Percentiles rank a stretch among this genome's conserved stretches.
phyloP scores from a whole-genome alignment of 2,888 invertebrate species.

The Prenolepis imparis region DNA sequence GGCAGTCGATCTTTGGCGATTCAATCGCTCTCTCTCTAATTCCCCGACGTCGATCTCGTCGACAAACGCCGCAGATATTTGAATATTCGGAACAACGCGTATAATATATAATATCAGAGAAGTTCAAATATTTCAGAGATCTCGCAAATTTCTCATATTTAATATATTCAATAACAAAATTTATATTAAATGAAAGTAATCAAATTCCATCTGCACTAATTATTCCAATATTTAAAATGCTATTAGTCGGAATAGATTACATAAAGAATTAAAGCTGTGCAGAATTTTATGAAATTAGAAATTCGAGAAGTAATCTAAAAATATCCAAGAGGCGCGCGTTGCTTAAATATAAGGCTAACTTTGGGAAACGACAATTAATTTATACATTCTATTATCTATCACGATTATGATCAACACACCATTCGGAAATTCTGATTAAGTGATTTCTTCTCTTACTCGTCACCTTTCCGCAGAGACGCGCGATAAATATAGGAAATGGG shows the following conservation, averaged over 20 bases:
- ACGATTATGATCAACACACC: background rate
- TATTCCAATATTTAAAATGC: background rate
- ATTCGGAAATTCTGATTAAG: background rate
- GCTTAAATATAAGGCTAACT: background rate
- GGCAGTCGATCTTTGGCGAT: conserved; percentile 45
- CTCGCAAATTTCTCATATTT: background rate
- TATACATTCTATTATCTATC: background rate
- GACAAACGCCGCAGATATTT: background rate
- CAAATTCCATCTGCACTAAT: background rate
- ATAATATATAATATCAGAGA: background rate
- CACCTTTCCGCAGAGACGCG: conserved; percentile 16
- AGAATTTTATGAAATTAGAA: background rate
- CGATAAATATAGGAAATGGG: conserved; percentile 23
- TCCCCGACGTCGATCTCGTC: conserved; percentile 30
- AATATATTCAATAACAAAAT: background rate
- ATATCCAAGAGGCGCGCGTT: background rate
- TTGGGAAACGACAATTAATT: background rate
- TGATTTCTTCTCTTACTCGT: conserved; percentile 9
- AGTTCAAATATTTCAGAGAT: conserved; percentile 16
- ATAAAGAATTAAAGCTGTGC: too few relatives aligned
- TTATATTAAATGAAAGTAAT: background rate
- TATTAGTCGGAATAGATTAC: background rate
- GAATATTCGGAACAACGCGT: background rate
- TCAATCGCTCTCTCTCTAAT: conserved; percentile 38
- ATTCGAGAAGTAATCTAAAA: background rate